Base-by-base conservation (phyloP, 2,113 vertebrate species). In the Plectropomus leopardus region DNA sequence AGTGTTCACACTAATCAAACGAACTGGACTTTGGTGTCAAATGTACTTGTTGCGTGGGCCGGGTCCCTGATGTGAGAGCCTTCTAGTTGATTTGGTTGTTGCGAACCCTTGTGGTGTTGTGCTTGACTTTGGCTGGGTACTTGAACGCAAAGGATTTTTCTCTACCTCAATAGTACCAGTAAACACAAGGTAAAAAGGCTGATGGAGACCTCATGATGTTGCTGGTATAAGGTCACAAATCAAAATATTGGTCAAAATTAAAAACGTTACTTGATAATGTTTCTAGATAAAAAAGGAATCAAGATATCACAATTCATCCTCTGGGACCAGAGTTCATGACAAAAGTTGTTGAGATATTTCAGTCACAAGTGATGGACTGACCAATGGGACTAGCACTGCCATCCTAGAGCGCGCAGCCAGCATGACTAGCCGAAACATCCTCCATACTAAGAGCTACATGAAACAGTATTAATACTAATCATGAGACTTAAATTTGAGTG, bases 401-500 rank as follows among this genome's bases (percentile, higher is more conserved):
- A 16, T 50, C 54, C 42, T 13, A 17, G 3, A 77, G 63, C 36
- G 26, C 1, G n/a, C 32, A 50, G 7, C 47, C 21, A 7, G 9
- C 51, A 9, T 59, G 36, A 9, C 66, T 24, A 21, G 44, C 55
- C 4, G 9, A 44, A 61, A 82, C 10, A 8, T 70, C 83, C 66
- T 84, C 34, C 8, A 47, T n/a, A 44, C 42, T 40, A 59, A 16
- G 21, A 80, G 76, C 85, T 44, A 21, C 65, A 74, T 66, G 58
- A 89, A 84, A 64, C 48, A 57, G 69, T 40, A 80, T 67, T 79
- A 84, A 83, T 66, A 74, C 65, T 60, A 79, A 90, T 88, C 80
- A 85, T 76, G 24, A 68, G 78, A 89, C 74, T 88, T 74, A 77
- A 74, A 87, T 82, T 59, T 75, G 76, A 86, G 72, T 70, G 75